phyloP scores from a whole-genome alignment of 1,140 invertebrate species.

The Pogonomyrmex californicus region DNA sequence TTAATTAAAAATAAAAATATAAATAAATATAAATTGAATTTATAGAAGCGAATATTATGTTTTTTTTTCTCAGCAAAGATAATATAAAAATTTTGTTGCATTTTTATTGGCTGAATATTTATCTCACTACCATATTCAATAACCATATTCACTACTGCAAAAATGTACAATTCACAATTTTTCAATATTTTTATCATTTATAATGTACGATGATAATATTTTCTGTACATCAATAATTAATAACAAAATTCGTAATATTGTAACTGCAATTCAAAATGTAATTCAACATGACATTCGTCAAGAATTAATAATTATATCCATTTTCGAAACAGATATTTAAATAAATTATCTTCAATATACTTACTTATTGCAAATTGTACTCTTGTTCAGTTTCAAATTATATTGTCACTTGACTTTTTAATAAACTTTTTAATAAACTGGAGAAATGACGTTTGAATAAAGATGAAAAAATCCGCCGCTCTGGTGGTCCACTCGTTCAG shows the following conservation, averaged over 20 bases:
- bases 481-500: conserved; percentile 13
- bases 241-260: background rate
- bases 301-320: background rate
- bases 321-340: background rate
- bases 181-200: conserved; percentile 18
- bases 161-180: background rate
- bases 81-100: conserved; percentile 15
- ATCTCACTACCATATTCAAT: background rate
- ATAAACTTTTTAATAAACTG: background rate
- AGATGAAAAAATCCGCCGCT: conserved; percentile 5
- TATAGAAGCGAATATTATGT: conserved; percentile 1
- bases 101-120: background rate
- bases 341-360: background rate
- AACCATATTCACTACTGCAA: no score
- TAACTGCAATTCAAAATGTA: background rate
- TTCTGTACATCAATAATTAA: background rate
- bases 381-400: background rate
- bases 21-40: background rate
- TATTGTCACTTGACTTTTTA: background rate
- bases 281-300: background rate
- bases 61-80: background rate
- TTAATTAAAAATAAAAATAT: background rate
- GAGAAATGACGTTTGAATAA: background rate
- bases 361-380: background rate
- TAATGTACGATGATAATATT: background rate